Base-by-base conservation (phyloP, 2,888 invertebrate species). In the Priocnemis perturbator region DNA sequence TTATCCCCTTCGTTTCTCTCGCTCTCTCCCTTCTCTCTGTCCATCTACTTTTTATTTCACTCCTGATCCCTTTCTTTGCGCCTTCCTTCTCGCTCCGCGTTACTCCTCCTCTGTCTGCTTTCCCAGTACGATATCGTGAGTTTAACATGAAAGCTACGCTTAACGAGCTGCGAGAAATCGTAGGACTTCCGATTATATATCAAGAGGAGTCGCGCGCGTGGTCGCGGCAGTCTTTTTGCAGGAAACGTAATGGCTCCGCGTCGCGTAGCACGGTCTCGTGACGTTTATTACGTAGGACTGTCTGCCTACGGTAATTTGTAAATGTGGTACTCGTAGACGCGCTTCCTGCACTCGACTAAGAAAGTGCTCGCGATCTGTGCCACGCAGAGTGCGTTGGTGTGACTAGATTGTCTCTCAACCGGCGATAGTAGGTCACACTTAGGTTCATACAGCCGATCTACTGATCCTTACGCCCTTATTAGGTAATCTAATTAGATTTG, bases 131-230 rank as follows among this genome's bases (percentile, higher is more conserved):
- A 61, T 61, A 50, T 48, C 37, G 60, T 56, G 20, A 37, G 60
- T 17, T 66, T 60, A 53, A 50, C 55, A n/a, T 17, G 60, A 58
- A 20, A 47, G 55, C 53, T 23, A 17, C 65, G 47, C 37, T 60
- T 60, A 66, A 66, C 65, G 47, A 45, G 45, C 15, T n/a, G 17
- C 55, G 17, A n/a, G 60, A 58, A 58, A n/a, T 55, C 30, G 26
- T 19, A 23, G 60, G 52, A 2, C 44, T 45, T 55, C 55, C 55
- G 52, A 5, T 19, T 44, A 30, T 52, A 58, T 53, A 53, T 59
- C 59, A 59, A n/a, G 30, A 2, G 47, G 48, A 14, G 59, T 11
- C 20, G 20, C 58, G 58, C 47, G 60, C 23, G 15, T 21, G 21
- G 60, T 48, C n/a, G 37, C 45, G 20, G 50, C 1, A 9, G 7